Conservation (phyloP, 2,797 vertebrate species). For the Manis crassicaudata region DNA sequence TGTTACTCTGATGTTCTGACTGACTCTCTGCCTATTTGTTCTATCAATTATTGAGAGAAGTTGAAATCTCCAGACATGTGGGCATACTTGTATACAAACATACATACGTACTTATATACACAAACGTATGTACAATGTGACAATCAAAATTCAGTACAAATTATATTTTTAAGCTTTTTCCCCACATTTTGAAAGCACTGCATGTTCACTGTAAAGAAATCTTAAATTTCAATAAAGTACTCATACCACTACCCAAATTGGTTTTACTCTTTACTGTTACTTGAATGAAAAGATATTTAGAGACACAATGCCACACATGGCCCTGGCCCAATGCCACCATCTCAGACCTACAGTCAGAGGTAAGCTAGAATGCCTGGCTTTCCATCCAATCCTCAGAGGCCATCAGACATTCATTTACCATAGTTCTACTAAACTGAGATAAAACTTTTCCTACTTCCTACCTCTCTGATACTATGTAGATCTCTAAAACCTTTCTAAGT, state of each 20-base stretch:
- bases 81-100: neutral
- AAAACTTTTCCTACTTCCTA: neutral
- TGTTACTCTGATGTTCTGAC: neutral
- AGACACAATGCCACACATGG: neutral
- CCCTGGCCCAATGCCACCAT: neutral
- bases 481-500: neutral
- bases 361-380: neutral
- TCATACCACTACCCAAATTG: neutral
- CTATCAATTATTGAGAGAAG: neutral
- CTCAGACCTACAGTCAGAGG: neutral
- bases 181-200: neutral
- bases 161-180: neutral
- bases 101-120: neutral
- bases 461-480: neutral
- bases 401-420: neutral
- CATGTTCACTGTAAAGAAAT: neutral
- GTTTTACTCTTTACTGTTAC: neutral
- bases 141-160: neutral
- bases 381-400: neutral
- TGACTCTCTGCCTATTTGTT: neutral
- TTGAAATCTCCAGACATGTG: neutral
- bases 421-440: neutral
- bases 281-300: neutral
- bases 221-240: slow-evolving; percentile 5
- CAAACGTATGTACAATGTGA: neutral